Evolutionary conservation across 2,888 invertebrate genomes (phyloP).

Genomic region (Rambutsinella grinnellia): DNA sequence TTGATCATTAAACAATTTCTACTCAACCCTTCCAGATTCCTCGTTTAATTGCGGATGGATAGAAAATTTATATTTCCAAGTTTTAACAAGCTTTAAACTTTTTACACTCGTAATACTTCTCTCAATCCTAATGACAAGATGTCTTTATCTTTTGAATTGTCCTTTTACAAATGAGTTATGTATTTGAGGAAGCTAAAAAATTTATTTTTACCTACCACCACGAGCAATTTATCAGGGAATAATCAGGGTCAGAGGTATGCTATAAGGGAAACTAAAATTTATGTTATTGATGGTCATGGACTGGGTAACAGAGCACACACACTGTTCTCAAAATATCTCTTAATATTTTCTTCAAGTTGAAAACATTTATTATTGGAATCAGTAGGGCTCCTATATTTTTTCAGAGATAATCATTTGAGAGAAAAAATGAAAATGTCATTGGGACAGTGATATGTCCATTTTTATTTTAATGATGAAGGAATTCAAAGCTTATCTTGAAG

Average conservation of each 20-base stretch:
- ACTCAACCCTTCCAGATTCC: neutral
- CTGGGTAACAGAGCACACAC: constrained; percentile 23
- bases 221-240: constrained; percentile 46
- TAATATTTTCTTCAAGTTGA: neutral
- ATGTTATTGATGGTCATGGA: constrained; percentile 52
- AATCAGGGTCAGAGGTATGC: constrained; percentile 13
- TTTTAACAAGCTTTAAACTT: no score
- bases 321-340: constrained; percentile 15
- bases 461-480: neutral
- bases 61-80: neutral
- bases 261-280: constrained; percentile 20
- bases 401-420: neutral
- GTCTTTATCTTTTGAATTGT: no score
- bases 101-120: no score
- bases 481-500: neutral
- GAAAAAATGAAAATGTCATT: constrained; percentile 24
- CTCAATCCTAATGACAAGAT: no score
- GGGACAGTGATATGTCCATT: neutral
- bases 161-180: no score
- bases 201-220: constrained; percentile 44
- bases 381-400: neutral
- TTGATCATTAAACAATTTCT: neutral
- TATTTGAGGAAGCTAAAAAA: neutral
- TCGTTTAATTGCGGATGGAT: neutral
- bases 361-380: constrained; percentile 22